A percentile compares a stretch with the other conserved stretches of the same genome.
Conservation (phyloP, 2,888 invertebrate genomes). For the Anagyrus pseudococci region DNA sequence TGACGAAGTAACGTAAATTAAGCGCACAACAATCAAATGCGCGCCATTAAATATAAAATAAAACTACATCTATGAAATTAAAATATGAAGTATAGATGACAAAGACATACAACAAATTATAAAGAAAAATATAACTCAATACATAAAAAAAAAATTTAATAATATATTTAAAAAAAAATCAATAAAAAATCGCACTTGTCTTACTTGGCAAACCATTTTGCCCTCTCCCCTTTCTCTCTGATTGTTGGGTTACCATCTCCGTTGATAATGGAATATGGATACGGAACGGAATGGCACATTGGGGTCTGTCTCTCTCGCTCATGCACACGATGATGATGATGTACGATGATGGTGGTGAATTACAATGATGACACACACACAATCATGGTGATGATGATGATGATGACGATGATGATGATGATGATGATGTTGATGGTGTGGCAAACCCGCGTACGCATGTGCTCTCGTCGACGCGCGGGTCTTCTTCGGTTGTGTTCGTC, state of each 20-base stretch:
- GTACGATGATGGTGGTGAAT: slow-evolving; percentile 47
- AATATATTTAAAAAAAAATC: slow-evolving; percentile 34
- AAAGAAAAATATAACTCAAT: too few relatives aligned
- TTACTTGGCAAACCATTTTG: slow-evolving; percentile 72
- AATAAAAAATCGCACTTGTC: slow-evolving; percentile 55
- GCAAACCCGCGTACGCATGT: slow-evolving; percentile 30
- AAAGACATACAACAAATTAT: too few relatives aligned
- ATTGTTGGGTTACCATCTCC: slow-evolving; percentile 69
- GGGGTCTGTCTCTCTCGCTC: slow-evolving; percentile 31
- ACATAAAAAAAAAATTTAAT: background rate
- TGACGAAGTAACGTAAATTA: too few relatives aligned
- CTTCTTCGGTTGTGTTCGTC: slow-evolving; percentile 35
- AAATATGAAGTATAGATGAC: too few relatives aligned
- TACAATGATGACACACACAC: slow-evolving; percentile 40
- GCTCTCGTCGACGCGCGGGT: slow-evolving; percentile 26
- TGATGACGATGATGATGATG: slow-evolving; percentile 48
- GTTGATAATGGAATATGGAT: slow-evolving; percentile 48
- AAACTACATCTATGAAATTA: background rate
- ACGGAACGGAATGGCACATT: slow-evolving; percentile 35
- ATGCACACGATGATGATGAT: slow-evolving; percentile 57
- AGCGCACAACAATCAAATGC: too few relatives aligned
- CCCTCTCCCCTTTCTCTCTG: slow-evolving; percentile 72
- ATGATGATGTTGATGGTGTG: slow-evolving; percentile 44
- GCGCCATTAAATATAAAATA: too few relatives aligned
- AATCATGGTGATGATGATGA: slow-evolving; percentile 42